These are phyloP conservation scores for Plecturocebus donacophilus DNA, from an alignment of 2,113 vertebrate species.

Conservation along the genomic window DNA sequence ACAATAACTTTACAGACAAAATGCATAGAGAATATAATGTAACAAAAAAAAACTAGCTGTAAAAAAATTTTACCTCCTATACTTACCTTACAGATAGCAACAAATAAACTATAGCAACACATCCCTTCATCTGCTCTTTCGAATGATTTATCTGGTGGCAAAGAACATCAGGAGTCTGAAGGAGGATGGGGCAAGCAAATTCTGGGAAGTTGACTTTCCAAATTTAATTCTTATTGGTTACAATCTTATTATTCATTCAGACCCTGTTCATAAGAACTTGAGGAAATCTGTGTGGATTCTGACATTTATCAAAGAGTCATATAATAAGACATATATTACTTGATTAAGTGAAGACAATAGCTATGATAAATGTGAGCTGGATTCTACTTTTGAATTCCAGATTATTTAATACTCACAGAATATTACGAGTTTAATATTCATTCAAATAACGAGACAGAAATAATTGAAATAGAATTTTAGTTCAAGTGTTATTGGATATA, in stretches of 20 bases:
- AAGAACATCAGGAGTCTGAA: conserved; percentile 52
- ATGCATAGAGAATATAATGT: neutral
- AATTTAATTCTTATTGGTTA: neutral
- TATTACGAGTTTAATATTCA: neutral
- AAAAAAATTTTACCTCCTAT: conserved; percentile 40
- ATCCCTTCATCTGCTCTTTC: conserved; percentile 39
- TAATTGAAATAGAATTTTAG: neutral
- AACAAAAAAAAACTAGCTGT: conserved; percentile 1
- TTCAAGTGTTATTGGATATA: neutral
- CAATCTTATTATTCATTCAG: conserved; percentile 21
- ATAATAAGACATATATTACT: neutral
- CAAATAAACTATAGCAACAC: conserved; percentile 56
- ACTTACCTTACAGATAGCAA: conserved; percentile 54
- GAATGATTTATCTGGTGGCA: conserved; percentile 35
- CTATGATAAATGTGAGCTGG: neutral
- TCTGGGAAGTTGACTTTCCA: neutral
- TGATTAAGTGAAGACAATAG: neutral
- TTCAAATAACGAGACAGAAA: neutral
- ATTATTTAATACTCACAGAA: neutral
- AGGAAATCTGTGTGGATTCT: conserved; percentile 37
- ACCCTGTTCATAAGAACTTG: neutral
- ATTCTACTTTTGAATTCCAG: neutral
- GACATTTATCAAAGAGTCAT: conserved; percentile 33
- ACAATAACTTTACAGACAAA: neutral
- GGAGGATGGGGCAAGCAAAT: conserved; percentile 6